Evolutionary conservation across 2,888 invertebrate species (phyloP).

Genomic region (Carpatolechia fugitivella): DNA sequence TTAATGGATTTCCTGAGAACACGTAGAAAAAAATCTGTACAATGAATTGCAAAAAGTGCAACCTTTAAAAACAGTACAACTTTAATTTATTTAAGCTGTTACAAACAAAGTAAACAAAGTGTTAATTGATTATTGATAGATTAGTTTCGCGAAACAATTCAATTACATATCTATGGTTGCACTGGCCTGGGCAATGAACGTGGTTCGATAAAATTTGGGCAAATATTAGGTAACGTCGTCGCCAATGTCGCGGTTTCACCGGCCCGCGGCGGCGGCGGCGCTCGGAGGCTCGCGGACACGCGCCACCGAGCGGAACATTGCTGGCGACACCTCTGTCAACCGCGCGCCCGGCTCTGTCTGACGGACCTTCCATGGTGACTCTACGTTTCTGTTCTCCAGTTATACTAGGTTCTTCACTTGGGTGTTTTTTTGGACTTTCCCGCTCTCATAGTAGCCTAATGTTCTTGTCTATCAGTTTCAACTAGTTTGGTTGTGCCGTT

Average conservation of each 20-base stretch:
- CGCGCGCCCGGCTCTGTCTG: background rate
- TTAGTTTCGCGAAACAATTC: conserved; percentile 6
- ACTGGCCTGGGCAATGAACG: conserved; percentile 34
- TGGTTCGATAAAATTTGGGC: conserved; percentile 51
- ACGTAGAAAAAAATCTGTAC: background rate
- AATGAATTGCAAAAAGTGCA: background rate
- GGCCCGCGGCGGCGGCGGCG: background rate
- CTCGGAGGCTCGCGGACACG: conserved; percentile 42
- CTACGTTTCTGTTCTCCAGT: too few relatives aligned
- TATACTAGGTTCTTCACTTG: too few relatives aligned
- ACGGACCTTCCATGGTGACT: background rate
- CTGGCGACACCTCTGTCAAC: conserved; percentile 56
- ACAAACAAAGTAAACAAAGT: background rate
- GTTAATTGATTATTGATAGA: background rate
- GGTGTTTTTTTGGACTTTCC: too few relatives aligned
- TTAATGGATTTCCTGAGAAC: conserved; percentile 8
- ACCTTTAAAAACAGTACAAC: background rate
- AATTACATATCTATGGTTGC: conserved; percentile 28
- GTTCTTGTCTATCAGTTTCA: too few relatives aligned
- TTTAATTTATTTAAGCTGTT: background rate
- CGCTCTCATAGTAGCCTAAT: too few relatives aligned
- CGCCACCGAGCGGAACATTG: conserved; percentile 66
- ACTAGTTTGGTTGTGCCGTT: too few relatives aligned
- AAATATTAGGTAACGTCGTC: conserved; percentile 65
- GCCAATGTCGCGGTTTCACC: conserved; percentile 57